These are phyloP conservation scores for Didymodactylos carnosus DNA, from an alignment of 2,888 invertebrate genomes.

Conservation along the genomic window DNA sequence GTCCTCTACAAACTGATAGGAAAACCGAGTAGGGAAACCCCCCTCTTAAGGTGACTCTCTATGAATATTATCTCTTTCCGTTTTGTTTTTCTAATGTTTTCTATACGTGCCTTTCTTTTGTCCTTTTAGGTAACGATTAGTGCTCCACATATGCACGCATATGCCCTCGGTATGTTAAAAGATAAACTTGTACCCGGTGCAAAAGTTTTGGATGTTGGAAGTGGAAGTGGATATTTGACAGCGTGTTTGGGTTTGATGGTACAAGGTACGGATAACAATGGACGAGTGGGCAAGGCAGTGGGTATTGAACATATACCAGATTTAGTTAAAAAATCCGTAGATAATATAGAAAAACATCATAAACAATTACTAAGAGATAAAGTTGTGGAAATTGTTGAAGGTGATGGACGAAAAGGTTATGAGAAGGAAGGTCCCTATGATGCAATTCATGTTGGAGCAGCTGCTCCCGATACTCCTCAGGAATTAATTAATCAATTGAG, in stretches of 20 bases:
- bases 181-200: slow-evolving; percentile 35
- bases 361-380: not conserved
- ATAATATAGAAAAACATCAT: slow-evolving; percentile 45
- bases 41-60: too few relatives aligned
- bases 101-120: not conserved
- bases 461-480: slow-evolving; percentile 32
- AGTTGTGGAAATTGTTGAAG: slow-evolving; percentile 14
- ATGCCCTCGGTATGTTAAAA: slow-evolving; percentile 31
- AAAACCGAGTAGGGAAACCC: too few relatives aligned
- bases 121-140: too few relatives aligned
- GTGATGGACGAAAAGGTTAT: slow-evolving; percentile 32
- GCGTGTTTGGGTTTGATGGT: slow-evolving; percentile 35
- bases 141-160: slow-evolving; percentile 25
- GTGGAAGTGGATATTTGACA: slow-evolving; percentile 35
- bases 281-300: slow-evolving; percentile 26
- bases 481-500: slow-evolving; percentile 67
- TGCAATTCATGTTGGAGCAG: slow-evolving; percentile 36
- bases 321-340: slow-evolving; percentile 43
- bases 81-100: too few relatives aligned
- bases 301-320: slow-evolving; percentile 35
- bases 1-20: too few relatives aligned
- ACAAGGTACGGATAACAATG: too few relatives aligned
- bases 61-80: too few relatives aligned
- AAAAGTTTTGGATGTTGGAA: slow-evolving; percentile 36
- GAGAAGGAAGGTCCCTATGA: slow-evolving; percentile 29